Conservation (phyloP, 2,888 invertebrate species). For the Rhingia rostrata region DNA sequence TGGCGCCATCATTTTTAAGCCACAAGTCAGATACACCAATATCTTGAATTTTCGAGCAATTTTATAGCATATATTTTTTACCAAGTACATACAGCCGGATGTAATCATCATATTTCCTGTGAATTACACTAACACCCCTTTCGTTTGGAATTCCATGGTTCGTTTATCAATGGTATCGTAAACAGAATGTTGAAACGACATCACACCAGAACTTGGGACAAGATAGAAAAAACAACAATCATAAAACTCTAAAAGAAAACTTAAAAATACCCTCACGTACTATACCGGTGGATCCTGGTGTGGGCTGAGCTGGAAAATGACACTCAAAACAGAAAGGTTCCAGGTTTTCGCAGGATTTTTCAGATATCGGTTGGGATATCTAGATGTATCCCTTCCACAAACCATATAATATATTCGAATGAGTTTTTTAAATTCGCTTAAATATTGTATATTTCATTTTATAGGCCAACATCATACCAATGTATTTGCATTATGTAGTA, state of each 20-base stretch:
- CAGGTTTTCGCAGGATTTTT: conserved; percentile 43
- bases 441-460: conserved; percentile 54
- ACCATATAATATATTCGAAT: conserved; percentile 64
- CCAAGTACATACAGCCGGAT: conserved; percentile 62
- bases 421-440: conserved; percentile 71
- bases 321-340: conserved; percentile 53
- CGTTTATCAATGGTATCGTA: conserved; percentile 72
- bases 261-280: conserved; percentile 67
- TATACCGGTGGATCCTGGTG: conserved; percentile 35
- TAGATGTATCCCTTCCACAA: conserved; percentile 13
- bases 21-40: no score
- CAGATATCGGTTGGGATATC: conserved; percentile 31
- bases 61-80: conserved; percentile 56
- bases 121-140: conserved; percentile 71
- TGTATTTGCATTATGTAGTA: not conserved
- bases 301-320: conserved; percentile 13
- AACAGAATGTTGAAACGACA: conserved; percentile 43
- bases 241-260: conserved; percentile 43
- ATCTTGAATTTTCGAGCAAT: conserved; percentile 49
- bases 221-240: conserved; percentile 4
- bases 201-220: conserved; percentile 5
- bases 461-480: conserved; percentile 49
- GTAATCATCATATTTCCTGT: conserved; percentile 74
- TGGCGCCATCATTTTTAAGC: no score
- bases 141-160: conserved; percentile 68